Percentiles rank a stretch among this genome's conserved stretches.
Evolutionary conservation across 1,140 invertebrate species (phyloP).

Genomic region (Temnothorax nylanderi): DNA sequence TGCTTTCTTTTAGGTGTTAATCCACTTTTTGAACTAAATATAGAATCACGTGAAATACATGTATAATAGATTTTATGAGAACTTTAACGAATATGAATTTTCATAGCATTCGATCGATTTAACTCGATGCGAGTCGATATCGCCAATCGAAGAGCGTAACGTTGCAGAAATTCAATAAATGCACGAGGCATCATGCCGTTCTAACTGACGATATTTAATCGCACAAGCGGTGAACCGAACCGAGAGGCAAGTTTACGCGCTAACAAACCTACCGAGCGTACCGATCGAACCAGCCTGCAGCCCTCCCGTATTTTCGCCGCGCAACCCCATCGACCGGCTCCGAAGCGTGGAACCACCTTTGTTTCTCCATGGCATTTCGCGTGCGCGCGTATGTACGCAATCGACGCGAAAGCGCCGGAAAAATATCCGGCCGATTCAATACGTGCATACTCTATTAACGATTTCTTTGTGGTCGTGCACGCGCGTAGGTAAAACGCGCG

Average conservation of each 20-base stretch:
- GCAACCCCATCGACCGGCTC: conserved; percentile 9
- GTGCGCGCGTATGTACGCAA: not conserved
- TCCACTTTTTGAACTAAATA: not conserved
- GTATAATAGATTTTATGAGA: not conserved
- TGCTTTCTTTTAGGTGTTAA: not conserved
- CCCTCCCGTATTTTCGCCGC: conserved; percentile 24
- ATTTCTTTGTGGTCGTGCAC: conserved; percentile 28
- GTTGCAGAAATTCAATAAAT: conserved; percentile 26
- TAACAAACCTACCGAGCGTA: conserved; percentile 45
- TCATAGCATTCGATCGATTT: not conserved
- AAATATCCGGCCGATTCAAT: conserved; percentile 27
- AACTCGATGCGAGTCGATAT: not conserved
- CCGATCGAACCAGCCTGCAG: conserved; percentile 8
- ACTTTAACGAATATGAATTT: not conserved
- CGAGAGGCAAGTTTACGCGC: conserved; percentile 56
- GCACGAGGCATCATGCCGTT: not conserved
- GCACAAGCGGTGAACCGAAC: conserved; percentile 43
- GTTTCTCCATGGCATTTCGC: conserved; percentile 17
- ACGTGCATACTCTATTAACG: conserved; percentile 13
- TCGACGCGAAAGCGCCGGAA: conserved; percentile 4
- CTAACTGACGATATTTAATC: conserved; percentile 39
- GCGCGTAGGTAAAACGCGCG: conserved; percentile 2
- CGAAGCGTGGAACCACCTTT: conserved; percentile 2
- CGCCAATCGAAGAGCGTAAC: not conserved
- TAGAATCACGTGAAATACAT: not conserved